These are phyloP conservation scores for Netelia inedita DNA, from an alignment of 2,888 invertebrate genomes.

Conservation along the genomic window DNA sequence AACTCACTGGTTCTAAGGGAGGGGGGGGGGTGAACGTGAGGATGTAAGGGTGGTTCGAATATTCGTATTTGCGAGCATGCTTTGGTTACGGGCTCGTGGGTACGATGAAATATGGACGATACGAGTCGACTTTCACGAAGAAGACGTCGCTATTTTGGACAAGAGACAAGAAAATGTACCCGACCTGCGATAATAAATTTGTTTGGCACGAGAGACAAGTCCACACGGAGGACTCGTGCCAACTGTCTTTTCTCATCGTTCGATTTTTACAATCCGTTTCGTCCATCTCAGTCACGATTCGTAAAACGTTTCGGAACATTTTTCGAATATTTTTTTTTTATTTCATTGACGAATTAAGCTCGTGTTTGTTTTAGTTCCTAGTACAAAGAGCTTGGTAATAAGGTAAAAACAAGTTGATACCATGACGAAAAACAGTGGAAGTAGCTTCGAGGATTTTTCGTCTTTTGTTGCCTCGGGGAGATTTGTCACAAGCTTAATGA, in stretches of 20 bases:
- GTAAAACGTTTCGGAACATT: no score
- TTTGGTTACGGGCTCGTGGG: constrained; percentile 7
- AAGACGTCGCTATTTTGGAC: background rate
- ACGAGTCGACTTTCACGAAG: background rate
- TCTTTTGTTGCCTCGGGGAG: constrained; percentile 11
- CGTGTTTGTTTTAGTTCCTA: no score
- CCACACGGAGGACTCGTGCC: background rate
- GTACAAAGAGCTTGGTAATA: no score
- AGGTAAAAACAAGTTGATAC: background rate
- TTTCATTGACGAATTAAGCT: no score
- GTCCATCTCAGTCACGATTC: no score
- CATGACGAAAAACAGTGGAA: background rate
- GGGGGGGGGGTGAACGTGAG: background rate
- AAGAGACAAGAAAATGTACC: background rate
- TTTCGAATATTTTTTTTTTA: no score
- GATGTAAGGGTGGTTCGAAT: background rate
- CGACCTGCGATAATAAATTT: background rate
- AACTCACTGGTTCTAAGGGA: background rate
- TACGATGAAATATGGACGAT: constrained; percentile 1
- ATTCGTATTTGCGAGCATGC: background rate
- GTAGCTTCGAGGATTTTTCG: background rate
- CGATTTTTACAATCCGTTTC: no score
- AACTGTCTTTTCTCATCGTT: background rate
- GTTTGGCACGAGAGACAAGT: background rate
- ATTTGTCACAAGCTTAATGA: background rate